These are phyloP conservation scores for Melinopterus prodromus DNA, from an alignment of 2,888 invertebrate species.

Conservation along the genomic window DNA sequence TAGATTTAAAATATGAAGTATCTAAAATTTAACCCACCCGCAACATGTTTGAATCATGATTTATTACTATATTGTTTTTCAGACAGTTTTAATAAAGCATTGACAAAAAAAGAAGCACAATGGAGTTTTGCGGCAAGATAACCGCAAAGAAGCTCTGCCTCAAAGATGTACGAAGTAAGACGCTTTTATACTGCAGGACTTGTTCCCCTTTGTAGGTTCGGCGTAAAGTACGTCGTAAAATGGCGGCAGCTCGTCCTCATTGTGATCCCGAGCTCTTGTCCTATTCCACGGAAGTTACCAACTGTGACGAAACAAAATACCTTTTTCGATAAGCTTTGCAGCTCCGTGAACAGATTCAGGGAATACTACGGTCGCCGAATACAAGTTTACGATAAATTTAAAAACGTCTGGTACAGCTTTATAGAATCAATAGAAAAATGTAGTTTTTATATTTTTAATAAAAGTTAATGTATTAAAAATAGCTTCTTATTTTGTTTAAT, in stretches of 20 bases:
- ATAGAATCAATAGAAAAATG: too few species aligned
- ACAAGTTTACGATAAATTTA: neutral
- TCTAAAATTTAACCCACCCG: too few species aligned
- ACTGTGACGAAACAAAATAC: neutral
- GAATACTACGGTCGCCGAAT: neutral
- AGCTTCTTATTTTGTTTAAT: too few species aligned
- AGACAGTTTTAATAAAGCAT: neutral
- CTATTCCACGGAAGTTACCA: neutral
- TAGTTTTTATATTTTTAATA: too few species aligned
- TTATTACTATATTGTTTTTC: too few species aligned
- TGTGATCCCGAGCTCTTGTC: neutral
- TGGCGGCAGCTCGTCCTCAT: neutral
- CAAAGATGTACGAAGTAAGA: neutral
- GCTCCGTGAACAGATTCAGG: neutral
- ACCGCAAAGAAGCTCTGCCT: neutral
- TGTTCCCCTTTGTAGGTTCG: slow-evolving; percentile 4
- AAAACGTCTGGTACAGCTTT: neutral
- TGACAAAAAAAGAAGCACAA: neutral
- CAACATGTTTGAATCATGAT: too few species aligned
- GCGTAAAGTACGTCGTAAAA: neutral
- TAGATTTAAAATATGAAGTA: too few species aligned
- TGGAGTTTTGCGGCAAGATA: neutral
- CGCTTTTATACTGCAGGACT: neutral
- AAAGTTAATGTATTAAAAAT: too few species aligned
- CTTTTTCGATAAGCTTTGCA: neutral